Evolutionary conservation across 2,888 invertebrate genomes (phyloP).

Genomic region (Bombylius discolor): DNA sequence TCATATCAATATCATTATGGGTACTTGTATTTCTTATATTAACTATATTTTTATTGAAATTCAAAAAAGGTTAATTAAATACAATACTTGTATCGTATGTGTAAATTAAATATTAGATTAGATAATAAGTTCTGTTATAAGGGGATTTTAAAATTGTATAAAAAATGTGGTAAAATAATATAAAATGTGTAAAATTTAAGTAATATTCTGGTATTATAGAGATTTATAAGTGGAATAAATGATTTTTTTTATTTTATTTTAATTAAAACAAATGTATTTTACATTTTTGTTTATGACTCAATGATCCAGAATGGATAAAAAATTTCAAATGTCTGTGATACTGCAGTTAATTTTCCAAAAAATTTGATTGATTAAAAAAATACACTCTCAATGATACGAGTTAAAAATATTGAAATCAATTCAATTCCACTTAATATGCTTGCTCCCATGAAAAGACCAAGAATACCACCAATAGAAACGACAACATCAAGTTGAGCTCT

Average conservation of each 20-base stretch:
- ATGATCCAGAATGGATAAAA: too few relatives aligned
- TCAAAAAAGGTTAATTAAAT: conserved; percentile 59
- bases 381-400: not conserved
- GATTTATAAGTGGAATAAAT: too few relatives aligned
- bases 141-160: too few relatives aligned
- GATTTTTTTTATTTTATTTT: too few relatives aligned
- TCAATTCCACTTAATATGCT: conserved; percentile 47
- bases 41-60: conserved; percentile 64
- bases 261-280: too few relatives aligned
- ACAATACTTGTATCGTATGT: not conserved
- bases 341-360: too few relatives aligned
- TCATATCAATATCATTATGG: conserved; percentile 66
- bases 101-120: not conserved
- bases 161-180: too few relatives aligned
- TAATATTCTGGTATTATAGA: too few relatives aligned
- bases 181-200: too few relatives aligned
- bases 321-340: too few relatives aligned
- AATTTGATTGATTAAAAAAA: not conserved
- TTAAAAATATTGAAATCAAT: conserved; percentile 42
- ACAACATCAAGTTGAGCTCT: conserved; percentile 35
- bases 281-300: too few relatives aligned
- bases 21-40: conserved; percentile 59
- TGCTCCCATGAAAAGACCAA: conserved; percentile 47
- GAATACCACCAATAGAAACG: conserved; percentile 46
- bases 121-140: too few relatives aligned